Base-by-base conservation (phyloP, 2,888 invertebrate species). In the Chymomyza fuscimana region DNA sequence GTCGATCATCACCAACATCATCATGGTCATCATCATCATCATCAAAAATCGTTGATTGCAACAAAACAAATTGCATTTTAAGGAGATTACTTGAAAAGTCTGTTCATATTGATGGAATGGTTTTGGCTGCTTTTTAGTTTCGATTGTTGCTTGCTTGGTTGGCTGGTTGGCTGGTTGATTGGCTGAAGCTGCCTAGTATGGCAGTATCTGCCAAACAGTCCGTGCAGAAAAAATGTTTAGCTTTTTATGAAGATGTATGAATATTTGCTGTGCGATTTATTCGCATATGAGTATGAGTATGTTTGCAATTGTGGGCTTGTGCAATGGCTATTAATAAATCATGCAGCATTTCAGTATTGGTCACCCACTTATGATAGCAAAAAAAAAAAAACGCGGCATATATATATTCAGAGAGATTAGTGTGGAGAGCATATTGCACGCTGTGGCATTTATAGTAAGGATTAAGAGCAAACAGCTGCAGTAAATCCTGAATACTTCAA, bases 41-140 rank as follows among this genome's bases (percentile, higher is more conserved):
- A 85, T 87, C 87, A 82, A 84, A 86, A 86, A 85, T 86, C 87
- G 85, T 85, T 87, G 87, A 87, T 85, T 87, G 85, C 85, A 87
- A 81, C 83, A 86, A 86, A 87, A 86, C 87, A 83, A 86, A 86
- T 86, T 86, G 83, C 85, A 83, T 87, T 86, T 86, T 86, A 86
- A 86, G 85, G 76, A 85, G 85, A 86, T 85, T 85, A 85, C 82
- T 73, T 74, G 7, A 54, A 54, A 10, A 16, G 36, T 46, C 40
- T 46, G 40, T 46, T 46, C 40, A 46, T 46, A 46, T 46, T 46
- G 40, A 46, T 46, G 59, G 59, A 59, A 64, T 64, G 56, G 62
- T 25, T 6, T 9, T 22, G 62, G 50, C 16, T 50, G 62, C 32
- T 25, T 59, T 59, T 25, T 25, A 59, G 19, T 36, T 9, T 40